Conservation (phyloP, 2,888 invertebrate genomes). For the Noctua janthina region DNA sequence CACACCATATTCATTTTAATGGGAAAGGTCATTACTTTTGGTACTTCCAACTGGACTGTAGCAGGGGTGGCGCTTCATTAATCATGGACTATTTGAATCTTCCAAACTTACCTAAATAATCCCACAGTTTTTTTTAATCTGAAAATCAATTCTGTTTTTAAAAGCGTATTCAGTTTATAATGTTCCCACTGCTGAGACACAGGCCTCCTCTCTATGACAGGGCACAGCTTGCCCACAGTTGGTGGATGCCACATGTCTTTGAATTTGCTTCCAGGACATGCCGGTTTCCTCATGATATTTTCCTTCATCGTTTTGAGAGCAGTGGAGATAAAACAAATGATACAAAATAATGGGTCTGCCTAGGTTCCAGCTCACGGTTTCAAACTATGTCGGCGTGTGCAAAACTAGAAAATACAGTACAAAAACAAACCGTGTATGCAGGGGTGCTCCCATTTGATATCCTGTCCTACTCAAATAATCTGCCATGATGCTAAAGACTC, state of each 20-base stretch:
- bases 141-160: neutral
- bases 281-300: neutral
- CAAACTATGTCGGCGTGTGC: neutral
- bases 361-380: neutral
- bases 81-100: neutral
- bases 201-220: neutral
- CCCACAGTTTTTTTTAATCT: neutral
- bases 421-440: too few species aligned
- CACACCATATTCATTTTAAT: slow-evolving; percentile 69
- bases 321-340: neutral
- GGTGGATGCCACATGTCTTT: neutral
- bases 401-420: too few species aligned
- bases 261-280: too few species aligned
- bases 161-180: neutral
- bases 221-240: neutral
- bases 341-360: neutral
- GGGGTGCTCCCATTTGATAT: too few species aligned
- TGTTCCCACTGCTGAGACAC: neutral
- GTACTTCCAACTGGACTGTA: slow-evolving; percentile 44
- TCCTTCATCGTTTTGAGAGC: neutral
- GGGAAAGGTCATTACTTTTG: slow-evolving; percentile 64
- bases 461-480: too few species aligned
- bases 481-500: too few species aligned
- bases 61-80: slow-evolving; percentile 44
- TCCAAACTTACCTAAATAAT: neutral